Percentiles rank a stretch among this genome's conserved stretches.
These are phyloP conservation scores for Tenebrosternarchus preto DNA, from an alignment of 2,113 vertebrate species.

Conservation along the genomic window DNA sequence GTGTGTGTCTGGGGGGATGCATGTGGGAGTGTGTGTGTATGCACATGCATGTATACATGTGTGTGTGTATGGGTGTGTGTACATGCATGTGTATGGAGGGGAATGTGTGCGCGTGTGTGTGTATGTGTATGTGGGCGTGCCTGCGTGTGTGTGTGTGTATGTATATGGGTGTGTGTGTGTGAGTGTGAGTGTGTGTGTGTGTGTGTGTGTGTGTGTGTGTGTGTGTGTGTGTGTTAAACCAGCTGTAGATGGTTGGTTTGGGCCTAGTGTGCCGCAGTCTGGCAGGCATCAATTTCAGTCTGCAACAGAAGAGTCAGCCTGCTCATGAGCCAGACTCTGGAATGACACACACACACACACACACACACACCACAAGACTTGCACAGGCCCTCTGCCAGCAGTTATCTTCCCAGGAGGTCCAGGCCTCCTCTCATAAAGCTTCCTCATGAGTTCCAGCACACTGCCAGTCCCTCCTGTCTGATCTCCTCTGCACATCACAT, in stretches of 20 bases:
- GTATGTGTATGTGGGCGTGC: slow-evolving; percentile 17
- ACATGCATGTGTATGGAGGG: no score
- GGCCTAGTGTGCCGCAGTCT: slow-evolving; percentile 44
- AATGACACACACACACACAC: slow-evolving; percentile 34
- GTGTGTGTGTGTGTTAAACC: slow-evolving; percentile 50
- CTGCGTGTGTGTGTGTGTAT: slow-evolving; percentile 24
- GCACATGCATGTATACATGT: not conserved
- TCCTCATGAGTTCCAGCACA: slow-evolving; percentile 35
- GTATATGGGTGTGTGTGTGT: not conserved
- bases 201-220: slow-evolving; percentile 10
- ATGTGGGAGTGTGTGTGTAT: slow-evolving; percentile 22
- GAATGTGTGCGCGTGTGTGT: slow-evolving; percentile 15
- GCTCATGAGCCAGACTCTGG: slow-evolving; percentile 16
- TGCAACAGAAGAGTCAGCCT: slow-evolving; percentile 33
- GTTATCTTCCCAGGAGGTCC: slow-evolving; percentile 46
- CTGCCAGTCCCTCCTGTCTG: not conserved
- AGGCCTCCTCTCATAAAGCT: slow-evolving; percentile 39
- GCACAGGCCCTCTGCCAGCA: slow-evolving; percentile 34
- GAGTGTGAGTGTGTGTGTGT: slow-evolving; percentile 21
- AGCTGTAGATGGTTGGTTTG: slow-evolving; percentile 56
- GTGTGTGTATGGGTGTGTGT: not conserved
- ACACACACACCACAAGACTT: slow-evolving; percentile 33
- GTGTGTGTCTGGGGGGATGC: slow-evolving; percentile 18
- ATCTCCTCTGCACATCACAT: not conserved
- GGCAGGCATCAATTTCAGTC: slow-evolving; percentile 53